Conservation (phyloP, 2,113 vertebrate genomes). For the Haplochromis vanheusdeni region DNA sequence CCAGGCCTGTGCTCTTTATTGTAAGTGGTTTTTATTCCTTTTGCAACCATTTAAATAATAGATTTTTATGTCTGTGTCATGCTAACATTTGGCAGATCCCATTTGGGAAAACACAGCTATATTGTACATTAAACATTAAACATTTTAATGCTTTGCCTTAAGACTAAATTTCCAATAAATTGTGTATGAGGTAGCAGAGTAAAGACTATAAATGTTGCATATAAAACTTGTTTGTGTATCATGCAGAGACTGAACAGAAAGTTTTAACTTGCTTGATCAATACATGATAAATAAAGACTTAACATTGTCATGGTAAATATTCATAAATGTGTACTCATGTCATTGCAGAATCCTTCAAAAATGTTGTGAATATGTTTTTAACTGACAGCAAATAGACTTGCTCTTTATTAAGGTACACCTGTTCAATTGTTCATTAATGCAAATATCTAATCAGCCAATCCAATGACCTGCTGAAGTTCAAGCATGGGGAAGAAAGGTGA, state of each 20-base stretch:
- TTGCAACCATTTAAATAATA: neutral
- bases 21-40: neutral
- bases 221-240: accelerated
- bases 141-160: neutral
- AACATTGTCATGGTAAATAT: accelerated
- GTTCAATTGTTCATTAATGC: neutral
- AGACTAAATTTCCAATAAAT: neutral
- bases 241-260: neutral
- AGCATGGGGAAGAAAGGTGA: neutral
- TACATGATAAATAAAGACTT: neutral
- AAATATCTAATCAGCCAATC: neutral
- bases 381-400: neutral
- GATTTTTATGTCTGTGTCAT: neutral
- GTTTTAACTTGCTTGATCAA: neutral
- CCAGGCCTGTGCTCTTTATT: neutral
- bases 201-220: neutral
- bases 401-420: neutral
- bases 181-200: neutral
- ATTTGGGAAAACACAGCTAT: neutral
- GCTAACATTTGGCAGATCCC: neutral
- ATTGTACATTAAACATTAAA: neutral
- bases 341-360: neutral
- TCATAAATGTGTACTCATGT: neutral
- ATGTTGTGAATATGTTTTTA: neutral
- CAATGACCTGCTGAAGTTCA: neutral